Conservation (phyloP, 2,113 vertebrate species). For the Xenus cinereus region DNA sequence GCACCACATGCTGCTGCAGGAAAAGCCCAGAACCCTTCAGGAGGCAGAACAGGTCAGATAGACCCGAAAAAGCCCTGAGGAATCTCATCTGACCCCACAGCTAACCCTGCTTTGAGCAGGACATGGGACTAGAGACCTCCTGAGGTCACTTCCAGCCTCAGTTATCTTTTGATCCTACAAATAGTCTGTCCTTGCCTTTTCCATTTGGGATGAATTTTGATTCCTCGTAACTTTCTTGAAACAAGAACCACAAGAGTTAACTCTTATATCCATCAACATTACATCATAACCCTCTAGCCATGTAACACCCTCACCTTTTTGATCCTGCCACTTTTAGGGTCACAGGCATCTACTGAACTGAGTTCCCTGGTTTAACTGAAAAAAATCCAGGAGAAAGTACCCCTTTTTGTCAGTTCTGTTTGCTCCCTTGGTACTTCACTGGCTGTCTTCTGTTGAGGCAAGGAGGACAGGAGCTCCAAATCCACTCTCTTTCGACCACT, state of each 20-base stretch:
- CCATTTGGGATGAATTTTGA: neutral
- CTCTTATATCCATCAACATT: neutral
- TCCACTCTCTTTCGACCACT: neutral
- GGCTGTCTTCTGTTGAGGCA: neutral
- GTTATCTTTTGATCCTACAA: neutral
- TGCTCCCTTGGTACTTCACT: neutral
- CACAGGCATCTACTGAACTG: neutral
- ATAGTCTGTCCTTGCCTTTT: neutral
- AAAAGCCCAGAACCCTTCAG: neutral
- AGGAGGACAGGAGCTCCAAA: neutral
- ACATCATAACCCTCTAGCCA: neutral
- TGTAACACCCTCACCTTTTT: neutral
- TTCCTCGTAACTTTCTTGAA: neutral
- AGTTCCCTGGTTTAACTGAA: neutral
- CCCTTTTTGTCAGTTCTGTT: neutral
- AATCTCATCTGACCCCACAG: neutral
- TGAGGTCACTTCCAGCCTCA: neutral
- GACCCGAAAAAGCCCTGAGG: neutral
- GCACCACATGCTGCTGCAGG: rapidly evolving
- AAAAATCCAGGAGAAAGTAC: neutral
- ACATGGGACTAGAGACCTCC: neutral
- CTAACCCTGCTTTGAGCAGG: neutral
- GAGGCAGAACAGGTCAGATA: neutral
- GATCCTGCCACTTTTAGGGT: neutral
- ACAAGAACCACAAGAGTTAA: neutral